phyloP scores from a whole-genome alignment of 2,797 vertebrate genomes.

The Craterocephalus amniculus region DNA sequence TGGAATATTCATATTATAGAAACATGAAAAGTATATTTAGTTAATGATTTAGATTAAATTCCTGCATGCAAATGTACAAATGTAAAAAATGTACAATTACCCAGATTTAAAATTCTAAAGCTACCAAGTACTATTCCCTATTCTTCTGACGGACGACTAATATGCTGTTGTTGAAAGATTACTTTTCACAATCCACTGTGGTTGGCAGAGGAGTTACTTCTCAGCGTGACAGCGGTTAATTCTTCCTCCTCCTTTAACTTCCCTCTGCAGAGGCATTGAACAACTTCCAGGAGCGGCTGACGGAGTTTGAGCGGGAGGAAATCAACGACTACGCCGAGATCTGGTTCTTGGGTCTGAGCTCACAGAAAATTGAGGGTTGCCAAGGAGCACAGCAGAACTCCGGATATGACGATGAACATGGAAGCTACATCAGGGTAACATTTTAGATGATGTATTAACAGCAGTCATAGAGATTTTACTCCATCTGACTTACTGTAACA shows the following conservation, averaged over 20 bases:
- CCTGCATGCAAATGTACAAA: no score
- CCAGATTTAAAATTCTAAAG: no score
- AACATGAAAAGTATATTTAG: no score
- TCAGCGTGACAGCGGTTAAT: constrained; percentile 15
- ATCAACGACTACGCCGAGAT: constrained; percentile 92
- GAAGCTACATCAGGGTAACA: constrained; percentile 92
- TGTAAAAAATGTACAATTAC: no score
- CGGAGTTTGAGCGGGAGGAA: constrained; percentile 91
- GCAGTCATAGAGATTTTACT: no score
- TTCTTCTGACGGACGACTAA: constrained; percentile 29
- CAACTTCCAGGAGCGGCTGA: constrained; percentile 89
- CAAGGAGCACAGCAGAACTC: constrained; percentile 86
- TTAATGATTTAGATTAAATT: no score
- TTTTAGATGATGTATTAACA: not conserved
- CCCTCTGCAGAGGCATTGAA: constrained; percentile 88
- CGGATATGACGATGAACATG: constrained; percentile 92
- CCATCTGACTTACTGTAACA: not conserved
- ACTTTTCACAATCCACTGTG: constrained; percentile 42
- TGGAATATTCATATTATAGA: no score
- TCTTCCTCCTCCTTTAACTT: constrained; percentile 52
- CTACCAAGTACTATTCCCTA: no score
- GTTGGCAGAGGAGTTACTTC: constrained; percentile 47
- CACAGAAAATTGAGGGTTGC: constrained; percentile 88
- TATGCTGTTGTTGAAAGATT: constrained; percentile 32
- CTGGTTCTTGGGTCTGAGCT: constrained; percentile 93